Percentiles rank a stretch among this genome's conserved stretches.
Evolutionary conservation across 2,113 vertebrate species (phyloP).

Genomic region (Corydoras sp.): DNA sequence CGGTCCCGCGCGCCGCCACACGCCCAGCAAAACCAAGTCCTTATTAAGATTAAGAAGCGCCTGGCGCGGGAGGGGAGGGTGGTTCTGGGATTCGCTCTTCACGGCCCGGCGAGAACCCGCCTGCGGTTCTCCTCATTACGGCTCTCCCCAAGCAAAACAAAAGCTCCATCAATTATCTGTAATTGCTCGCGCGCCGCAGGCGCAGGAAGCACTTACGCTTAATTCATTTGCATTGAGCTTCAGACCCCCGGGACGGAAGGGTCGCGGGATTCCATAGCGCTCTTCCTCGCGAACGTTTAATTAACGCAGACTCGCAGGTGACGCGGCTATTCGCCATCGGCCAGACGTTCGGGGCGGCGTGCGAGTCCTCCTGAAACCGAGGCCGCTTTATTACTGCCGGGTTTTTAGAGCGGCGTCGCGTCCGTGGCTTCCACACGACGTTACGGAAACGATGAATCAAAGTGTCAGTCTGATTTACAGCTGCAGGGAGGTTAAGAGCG

Average conservation of each 20-base stretch:
- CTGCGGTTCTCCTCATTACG: slow-evolving; percentile 50
- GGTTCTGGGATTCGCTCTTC: slow-evolving; percentile 14
- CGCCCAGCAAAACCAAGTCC: slow-evolving; percentile 27
- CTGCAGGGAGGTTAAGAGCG: too few species aligned
- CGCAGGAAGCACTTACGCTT: slow-evolving; percentile 44
- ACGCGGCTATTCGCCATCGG: not conserved
- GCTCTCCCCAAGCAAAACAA: slow-evolving; percentile 52
- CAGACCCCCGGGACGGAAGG: not conserved
- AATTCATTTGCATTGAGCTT: slow-evolving; percentile 50
- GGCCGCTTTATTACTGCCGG: too few species aligned
- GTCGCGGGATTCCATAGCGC: too few species aligned
- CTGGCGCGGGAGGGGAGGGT: not conserved
- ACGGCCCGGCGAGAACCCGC: slow-evolving; percentile 31
- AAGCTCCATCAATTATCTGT: slow-evolving; percentile 53
- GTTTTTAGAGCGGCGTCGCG: too few species aligned
- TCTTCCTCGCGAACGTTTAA: slow-evolving; percentile 7
- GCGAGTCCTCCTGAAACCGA: too few species aligned
- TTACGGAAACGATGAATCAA: too few species aligned
- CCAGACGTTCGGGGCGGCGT: too few species aligned
- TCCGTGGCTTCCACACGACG: too few species aligned
- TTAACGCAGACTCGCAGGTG: slow-evolving; percentile 6
- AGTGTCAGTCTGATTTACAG: too few species aligned
- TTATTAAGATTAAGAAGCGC: slow-evolving; percentile 14
- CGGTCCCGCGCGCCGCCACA: too few species aligned
- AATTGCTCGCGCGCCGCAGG: slow-evolving; percentile 47